phyloP scores from a whole-genome alignment of 2,797 vertebrate species.

The Hemitrygon akajei region DNA sequence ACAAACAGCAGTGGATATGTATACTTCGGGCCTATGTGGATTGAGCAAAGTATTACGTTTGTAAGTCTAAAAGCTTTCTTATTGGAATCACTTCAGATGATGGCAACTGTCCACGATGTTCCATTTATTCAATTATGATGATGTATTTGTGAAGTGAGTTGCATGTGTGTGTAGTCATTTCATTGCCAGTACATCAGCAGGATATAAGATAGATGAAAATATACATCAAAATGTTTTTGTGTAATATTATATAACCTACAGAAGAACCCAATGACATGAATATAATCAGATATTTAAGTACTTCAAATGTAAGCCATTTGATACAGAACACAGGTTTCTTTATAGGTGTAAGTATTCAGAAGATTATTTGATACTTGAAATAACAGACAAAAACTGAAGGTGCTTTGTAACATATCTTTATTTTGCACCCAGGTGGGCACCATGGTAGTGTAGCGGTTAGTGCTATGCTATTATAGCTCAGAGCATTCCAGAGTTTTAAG shows the following conservation, averaged over 20 bases:
- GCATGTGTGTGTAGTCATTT: not conserved
- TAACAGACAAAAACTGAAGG: not conserved
- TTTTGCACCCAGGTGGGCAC: not conserved
- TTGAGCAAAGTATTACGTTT: conserved; percentile 17
- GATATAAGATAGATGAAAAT: not conserved
- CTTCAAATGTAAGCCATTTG: not conserved
- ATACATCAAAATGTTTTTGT: conserved; percentile 4
- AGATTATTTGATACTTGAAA: not conserved
- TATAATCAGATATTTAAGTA: not conserved
- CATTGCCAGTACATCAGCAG: not conserved
- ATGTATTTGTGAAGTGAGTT: conserved; percentile 8
- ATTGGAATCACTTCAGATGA: conserved; percentile 11
- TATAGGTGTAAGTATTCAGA: not conserved
- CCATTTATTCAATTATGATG: not conserved
- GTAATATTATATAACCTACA: not conserved
- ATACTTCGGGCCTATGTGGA: not conserved
- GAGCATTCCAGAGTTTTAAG: too few relatives aligned
- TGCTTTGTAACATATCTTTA: not conserved
- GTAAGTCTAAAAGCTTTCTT: conserved; percentile 10
- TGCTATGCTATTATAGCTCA: too few relatives aligned
- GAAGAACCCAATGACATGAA: not conserved
- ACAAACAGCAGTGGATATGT: not conserved
- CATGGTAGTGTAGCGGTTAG: too few relatives aligned
- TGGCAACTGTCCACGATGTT: not conserved
- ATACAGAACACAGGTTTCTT: not conserved